Percentiles rank a stretch among this genome's conserved stretches.
These are phyloP conservation scores for Drosophila histrio DNA, from an alignment of 2,888 invertebrate genomes.

Conservation along the genomic window DNA sequence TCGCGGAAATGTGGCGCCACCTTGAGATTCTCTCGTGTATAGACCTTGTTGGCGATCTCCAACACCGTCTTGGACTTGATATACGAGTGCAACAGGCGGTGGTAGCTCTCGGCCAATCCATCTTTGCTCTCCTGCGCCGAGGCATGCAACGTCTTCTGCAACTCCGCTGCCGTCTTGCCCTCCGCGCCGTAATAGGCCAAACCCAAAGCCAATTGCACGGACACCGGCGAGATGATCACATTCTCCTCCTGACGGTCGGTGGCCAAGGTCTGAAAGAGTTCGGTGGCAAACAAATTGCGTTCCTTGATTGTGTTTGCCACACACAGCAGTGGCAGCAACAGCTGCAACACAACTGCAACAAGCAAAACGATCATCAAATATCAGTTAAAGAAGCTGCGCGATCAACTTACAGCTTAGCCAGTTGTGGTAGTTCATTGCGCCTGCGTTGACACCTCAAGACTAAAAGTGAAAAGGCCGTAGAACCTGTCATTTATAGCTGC, in stretches of 20 bases:
- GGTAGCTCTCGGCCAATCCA: conserved; percentile 78
- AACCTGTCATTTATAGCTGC: conserved; percentile 70
- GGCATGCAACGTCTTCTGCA: conserved; percentile 76
- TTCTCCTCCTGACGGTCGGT: conserved; percentile 77
- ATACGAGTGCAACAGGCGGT: conserved; percentile 77
- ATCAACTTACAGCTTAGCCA: conserved; percentile 52
- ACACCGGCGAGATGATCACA: conserved; percentile 80
- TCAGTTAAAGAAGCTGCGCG: background rate
- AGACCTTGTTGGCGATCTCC: conserved; percentile 91
- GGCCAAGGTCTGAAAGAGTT: conserved; percentile 79
- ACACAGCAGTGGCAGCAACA: conserved; percentile 33
- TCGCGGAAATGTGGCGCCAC: conserved; percentile 86
- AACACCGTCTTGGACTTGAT: conserved; percentile 80
- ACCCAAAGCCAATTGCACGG: conserved; percentile 78
- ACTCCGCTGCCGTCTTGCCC: conserved; percentile 72
- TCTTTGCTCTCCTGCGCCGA: conserved; percentile 78
- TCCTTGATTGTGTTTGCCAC: conserved; percentile 73
- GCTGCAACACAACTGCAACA: conserved; percentile 30
- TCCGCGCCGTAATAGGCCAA: conserved; percentile 79
- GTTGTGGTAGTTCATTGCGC: conserved; percentile 60
- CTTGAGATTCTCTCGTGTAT: conserved; percentile 86
- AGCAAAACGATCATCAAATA: background rate
- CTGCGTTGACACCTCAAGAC: conserved; percentile 68
- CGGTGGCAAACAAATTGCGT: conserved; percentile 80
- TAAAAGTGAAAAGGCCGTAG: conserved; percentile 69